Percentiles rank a stretch among this genome's conserved stretches.
Conservation (phyloP, 53 echinoderm and acorn worm genomes). For the Zoroaster sp. region DNA sequence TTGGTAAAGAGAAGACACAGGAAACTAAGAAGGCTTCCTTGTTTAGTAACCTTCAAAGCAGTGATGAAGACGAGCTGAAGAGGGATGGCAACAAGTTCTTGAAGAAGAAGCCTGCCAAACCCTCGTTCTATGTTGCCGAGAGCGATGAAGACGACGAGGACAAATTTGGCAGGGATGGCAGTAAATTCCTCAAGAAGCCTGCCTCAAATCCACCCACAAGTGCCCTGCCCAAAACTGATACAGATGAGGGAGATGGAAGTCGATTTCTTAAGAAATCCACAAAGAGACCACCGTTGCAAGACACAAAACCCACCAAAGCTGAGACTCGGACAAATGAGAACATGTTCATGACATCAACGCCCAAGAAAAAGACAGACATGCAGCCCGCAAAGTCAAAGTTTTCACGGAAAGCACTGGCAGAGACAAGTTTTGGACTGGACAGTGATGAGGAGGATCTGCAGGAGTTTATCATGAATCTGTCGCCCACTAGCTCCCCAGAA, state of each 20-base stretch:
- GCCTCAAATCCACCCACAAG: background rate
- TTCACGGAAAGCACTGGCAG: slow-evolving; percentile 1
- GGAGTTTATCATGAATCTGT: slow-evolving; percentile 66
- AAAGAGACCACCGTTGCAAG: background rate
- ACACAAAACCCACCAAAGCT: background rate
- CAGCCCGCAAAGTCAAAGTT: background rate
- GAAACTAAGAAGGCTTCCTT: background rate
- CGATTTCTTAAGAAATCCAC: slow-evolving; percentile 19
- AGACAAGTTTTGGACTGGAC: slow-evolving; percentile 37
- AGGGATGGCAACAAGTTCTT: slow-evolving; percentile 33
- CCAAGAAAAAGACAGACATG: slow-evolving; percentile 24
- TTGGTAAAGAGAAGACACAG: background rate
- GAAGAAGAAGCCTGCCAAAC: slow-evolving; percentile 49
- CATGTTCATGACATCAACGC: slow-evolving; percentile 57
- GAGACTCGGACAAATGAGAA: background rate
- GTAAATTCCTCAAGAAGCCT: slow-evolving; percentile 56
- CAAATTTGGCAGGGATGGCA: slow-evolving; percentile 44
- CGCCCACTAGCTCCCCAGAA: slow-evolving; percentile 62
- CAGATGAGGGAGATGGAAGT: background rate
- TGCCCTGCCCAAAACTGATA: background rate
- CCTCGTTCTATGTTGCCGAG: slow-evolving; percentile 43
- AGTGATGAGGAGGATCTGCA: slow-evolving; percentile 70
- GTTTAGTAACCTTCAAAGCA: background rate
- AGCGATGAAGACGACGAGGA: slow-evolving; percentile 35
- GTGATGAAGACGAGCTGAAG: background rate